Evolutionary conservation across 2,113 vertebrate genomes (phyloP).

Genomic region (Calonectris borealis): DNA sequence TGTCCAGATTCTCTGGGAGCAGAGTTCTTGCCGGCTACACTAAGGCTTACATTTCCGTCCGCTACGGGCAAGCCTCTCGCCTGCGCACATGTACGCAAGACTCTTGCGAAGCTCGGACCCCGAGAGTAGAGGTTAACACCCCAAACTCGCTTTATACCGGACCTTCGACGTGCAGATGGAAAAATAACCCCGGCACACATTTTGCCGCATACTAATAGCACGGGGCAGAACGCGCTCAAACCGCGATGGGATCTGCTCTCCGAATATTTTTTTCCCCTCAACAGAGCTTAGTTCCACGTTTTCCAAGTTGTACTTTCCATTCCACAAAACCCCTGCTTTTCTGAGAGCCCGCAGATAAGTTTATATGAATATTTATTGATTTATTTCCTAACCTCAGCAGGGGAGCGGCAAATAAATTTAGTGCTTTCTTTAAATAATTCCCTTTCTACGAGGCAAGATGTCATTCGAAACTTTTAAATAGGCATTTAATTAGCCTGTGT

Average conservation of each 20-base stretch:
- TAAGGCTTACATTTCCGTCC: not conserved
- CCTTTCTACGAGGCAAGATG: slow-evolving; percentile 81
- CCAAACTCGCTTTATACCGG: not conserved
- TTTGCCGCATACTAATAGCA: not conserved
- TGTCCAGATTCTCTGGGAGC: not conserved
- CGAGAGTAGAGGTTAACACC: not conserved
- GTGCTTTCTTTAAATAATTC: slow-evolving; percentile 80
- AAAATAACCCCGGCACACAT: not conserved
- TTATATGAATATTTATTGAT: slow-evolving; percentile 85
- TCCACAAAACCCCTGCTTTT: not conserved
- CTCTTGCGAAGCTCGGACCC: not conserved
- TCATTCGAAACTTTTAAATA: slow-evolving; percentile 87
- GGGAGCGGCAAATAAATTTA: slow-evolving; percentile 81
- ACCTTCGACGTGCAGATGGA: not conserved
- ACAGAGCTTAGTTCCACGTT: not conserved
- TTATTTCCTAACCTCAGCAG: slow-evolving; percentile 77
- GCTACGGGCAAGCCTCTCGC: not conserved
- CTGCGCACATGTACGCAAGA: not conserved
- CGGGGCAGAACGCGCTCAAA: not conserved
- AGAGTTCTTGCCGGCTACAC: not conserved
- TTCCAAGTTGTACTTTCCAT: slow-evolving; percentile 35
- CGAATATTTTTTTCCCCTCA: not conserved
- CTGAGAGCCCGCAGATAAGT: slow-evolving; percentile 48
- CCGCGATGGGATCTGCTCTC: not conserved
- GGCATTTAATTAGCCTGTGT: slow-evolving; percentile 89